Evolutionary conservation across 2,888 invertebrate genomes (phyloP).

Genomic region (Apeira syringaria): DNA sequence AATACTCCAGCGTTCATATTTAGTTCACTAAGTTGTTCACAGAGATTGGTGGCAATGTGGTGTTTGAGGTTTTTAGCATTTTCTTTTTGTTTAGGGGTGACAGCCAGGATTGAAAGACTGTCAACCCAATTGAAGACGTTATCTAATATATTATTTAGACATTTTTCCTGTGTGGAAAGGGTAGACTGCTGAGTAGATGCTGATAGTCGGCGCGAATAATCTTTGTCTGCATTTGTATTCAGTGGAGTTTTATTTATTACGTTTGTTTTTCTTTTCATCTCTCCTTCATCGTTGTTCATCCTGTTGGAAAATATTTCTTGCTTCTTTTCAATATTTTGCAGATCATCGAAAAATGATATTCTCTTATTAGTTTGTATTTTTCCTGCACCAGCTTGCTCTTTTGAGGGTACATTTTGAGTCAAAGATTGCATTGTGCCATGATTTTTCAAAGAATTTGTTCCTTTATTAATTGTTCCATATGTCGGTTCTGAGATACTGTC

Average conservation of each 20-base stretch:
- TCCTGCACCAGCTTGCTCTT: slow-evolving; percentile 32
- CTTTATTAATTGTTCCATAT: slow-evolving; percentile 43
- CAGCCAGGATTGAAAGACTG: slow-evolving; percentile 36
- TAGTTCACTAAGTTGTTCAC: slow-evolving; percentile 47
- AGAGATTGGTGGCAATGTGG: slow-evolving; percentile 39
- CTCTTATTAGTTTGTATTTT: slow-evolving; percentile 42
- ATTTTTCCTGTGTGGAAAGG: slow-evolving; percentile 20
- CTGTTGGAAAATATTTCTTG: slow-evolving; percentile 20
- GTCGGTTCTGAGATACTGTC: slow-evolving; percentile 45
- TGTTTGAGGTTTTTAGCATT: slow-evolving; percentile 39
- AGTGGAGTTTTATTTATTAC: too few relatives aligned
- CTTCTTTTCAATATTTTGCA: slow-evolving; percentile 47
- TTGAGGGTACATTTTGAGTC: slow-evolving; percentile 46
- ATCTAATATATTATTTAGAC: slow-evolving; percentile 38
- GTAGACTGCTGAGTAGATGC: too few relatives aligned
- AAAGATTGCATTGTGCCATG: slow-evolving; percentile 49
- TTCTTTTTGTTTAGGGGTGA: slow-evolving; percentile 31
- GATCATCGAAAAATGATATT: slow-evolving; percentile 41
- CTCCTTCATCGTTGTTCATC: too few relatives aligned
- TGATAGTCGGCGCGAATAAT: too few relatives aligned
- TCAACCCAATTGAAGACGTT: slow-evolving; percentile 43
- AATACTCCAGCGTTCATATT: slow-evolving; percentile 12
- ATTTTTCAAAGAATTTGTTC: slow-evolving; percentile 47
- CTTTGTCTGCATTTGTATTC: too few relatives aligned
- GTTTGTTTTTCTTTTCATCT: too few relatives aligned